A percentile compares a stretch with the other conserved stretches of the same genome.
phyloP scores from a whole-genome alignment of 2,888 invertebrate species.

The Euzetes globulus region DNA sequence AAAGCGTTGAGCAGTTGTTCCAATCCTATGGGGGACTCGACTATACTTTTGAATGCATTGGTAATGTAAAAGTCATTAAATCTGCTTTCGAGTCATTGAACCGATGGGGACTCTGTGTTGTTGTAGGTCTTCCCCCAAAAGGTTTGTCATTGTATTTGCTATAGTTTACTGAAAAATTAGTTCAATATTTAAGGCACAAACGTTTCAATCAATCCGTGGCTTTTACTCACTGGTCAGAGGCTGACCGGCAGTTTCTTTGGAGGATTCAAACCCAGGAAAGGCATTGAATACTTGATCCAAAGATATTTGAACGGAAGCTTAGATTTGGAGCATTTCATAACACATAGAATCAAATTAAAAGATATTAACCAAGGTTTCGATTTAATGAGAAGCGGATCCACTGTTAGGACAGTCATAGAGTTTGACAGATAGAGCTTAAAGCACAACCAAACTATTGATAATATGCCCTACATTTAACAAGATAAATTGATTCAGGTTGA shows the following conservation, averaged over 20 bases:
- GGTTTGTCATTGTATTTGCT: neutral
- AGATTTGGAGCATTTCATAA: constrained; percentile 13
- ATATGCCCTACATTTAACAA: too few relatives aligned
- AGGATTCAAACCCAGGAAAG: constrained; percentile 8
- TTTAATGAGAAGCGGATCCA: constrained; percentile 6
- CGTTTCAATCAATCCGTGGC: constrained; percentile 1
- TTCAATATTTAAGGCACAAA: neutral
- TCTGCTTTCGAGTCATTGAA: constrained; percentile 9
- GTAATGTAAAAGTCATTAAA: neutral
- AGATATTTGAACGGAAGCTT: constrained; percentile 4
- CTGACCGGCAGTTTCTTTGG: constrained; percentile 18
- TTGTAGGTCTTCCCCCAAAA: constrained; percentile 9
- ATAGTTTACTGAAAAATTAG: neutral
- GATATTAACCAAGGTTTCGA: constrained; percentile 13
- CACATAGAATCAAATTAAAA: neutral
- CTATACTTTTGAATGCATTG: constrained; percentile 26
- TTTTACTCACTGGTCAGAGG: neutral
- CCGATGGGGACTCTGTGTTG: constrained; percentile 12
- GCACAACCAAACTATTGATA: neutral
- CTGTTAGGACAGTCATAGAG: constrained; percentile 10
- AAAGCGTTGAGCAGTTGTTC: neutral
- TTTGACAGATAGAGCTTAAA: constrained; percentile 3
- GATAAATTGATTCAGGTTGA: too few relatives aligned
- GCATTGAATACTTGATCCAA: neutral
- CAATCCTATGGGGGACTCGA: constrained; percentile 8